A percentile compares a stretch with the other conserved stretches of the same genome.
Evolutionary conservation across 1,140 invertebrate species (phyloP).

Genomic region (Neelides sp.): DNA sequence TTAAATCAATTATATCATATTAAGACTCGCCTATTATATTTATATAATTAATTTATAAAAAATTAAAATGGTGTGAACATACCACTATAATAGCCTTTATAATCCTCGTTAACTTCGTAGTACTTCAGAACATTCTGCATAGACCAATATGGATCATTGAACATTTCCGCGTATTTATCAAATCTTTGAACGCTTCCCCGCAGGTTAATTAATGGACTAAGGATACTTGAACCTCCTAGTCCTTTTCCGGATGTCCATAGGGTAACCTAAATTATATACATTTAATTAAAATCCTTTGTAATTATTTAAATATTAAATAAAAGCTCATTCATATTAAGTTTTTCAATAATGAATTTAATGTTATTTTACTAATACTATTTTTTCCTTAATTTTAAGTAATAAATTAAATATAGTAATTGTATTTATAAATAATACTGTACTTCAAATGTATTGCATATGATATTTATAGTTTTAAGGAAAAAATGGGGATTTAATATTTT

Average conservation of each 20-base stretch:
- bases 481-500: too few relatives aligned
- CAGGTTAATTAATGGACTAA: conserved; percentile 3
- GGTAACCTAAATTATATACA: background rate
- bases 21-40: background rate
- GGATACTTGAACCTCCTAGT: conserved; percentile 9
- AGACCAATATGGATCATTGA: conserved; percentile 1
- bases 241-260: conserved; percentile 10
- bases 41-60: background rate
- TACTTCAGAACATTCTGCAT: conserved; percentile 5
- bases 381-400: background rate
- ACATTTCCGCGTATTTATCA: conserved; percentile 3
- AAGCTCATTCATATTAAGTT: background rate
- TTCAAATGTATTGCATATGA: too few relatives aligned
- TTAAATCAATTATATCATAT: background rate
- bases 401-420: background rate
- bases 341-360: background rate
- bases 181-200: conserved; percentile 10
- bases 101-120: conserved; percentile 9
- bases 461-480: too few relatives aligned
- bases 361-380: background rate
- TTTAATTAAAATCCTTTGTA: too few relatives aligned
- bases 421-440: too few relatives aligned
- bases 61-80: background rate
- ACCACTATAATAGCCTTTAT: conserved; percentile 7
- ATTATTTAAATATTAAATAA: background rate